A percentile compares a stretch with the other conserved stretches of the same genome.
Evolutionary conservation across 2,113 vertebrate species (phyloP).

Genomic region (Epinephelus fuscoguttatus): DNA sequence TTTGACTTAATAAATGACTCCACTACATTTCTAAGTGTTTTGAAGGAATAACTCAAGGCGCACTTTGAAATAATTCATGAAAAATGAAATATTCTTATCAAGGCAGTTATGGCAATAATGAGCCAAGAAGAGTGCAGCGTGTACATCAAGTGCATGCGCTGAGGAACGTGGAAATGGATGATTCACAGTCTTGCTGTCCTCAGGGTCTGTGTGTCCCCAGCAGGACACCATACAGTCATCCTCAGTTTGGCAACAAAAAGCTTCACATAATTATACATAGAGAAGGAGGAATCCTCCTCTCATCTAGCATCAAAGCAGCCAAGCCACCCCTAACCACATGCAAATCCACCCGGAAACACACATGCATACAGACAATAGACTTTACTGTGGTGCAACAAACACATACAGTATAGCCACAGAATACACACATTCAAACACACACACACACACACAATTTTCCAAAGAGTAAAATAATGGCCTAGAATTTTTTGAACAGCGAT

Average conservation of each 20-base stretch:
- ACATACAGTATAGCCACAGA: neutral
- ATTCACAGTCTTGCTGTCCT: slow-evolving; percentile 65
- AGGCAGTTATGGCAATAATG: slow-evolving; percentile 56
- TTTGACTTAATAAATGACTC: slow-evolving; percentile 54
- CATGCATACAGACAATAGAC: slow-evolving; percentile 31
- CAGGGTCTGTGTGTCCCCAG: slow-evolving; percentile 59
- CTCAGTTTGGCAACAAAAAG: slow-evolving; percentile 63
- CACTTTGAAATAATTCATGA: slow-evolving; percentile 53
- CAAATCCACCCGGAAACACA: slow-evolving; percentile 48
- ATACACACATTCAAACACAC: slow-evolving; percentile 38
- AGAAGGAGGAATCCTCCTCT: slow-evolving; percentile 56
- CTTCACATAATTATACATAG: slow-evolving; percentile 62
- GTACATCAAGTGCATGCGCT: slow-evolving; percentile 52
- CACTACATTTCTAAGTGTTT: slow-evolving; percentile 39
- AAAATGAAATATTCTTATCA: slow-evolving; percentile 53
- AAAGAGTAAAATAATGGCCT: slow-evolving; percentile 66
- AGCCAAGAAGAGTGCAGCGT: slow-evolving; percentile 56
- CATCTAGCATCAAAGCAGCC: slow-evolving; percentile 55
- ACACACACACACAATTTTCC: slow-evolving; percentile 39
- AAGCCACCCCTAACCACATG: slow-evolving; percentile 48
- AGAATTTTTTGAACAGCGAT: slow-evolving; percentile 62
- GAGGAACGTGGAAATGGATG: slow-evolving; percentile 59
- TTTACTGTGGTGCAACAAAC: slow-evolving; percentile 20
- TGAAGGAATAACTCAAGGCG: slow-evolving; percentile 53
- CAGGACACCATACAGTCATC: slow-evolving; percentile 61